Conservation (phyloP, 1,140 invertebrate genomes). For the Atta texana region DNA sequence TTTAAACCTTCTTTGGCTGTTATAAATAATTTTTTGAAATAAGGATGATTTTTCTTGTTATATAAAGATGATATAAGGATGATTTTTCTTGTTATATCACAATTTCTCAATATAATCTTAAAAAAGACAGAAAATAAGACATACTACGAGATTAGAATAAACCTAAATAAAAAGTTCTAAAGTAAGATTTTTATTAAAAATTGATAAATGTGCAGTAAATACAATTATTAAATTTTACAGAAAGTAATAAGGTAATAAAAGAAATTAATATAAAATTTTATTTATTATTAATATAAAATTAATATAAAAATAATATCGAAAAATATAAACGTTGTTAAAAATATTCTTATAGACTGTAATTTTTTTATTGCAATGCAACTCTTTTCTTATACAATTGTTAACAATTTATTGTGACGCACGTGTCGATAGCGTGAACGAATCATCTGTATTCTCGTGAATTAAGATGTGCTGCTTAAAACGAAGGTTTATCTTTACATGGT, state of each 20-base stretch:
- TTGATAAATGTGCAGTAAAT: background rate
- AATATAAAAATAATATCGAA: background rate
- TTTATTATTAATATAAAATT: background rate
- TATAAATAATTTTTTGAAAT: background rate
- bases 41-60: background rate
- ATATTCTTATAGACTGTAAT: background rate
- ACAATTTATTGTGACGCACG: background rate
- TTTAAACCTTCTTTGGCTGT: background rate
- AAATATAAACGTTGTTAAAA: constrained; percentile 2
- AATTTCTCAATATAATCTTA: background rate
- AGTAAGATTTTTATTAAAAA: constrained; percentile 10
- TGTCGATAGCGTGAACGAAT: constrained; percentile 31
- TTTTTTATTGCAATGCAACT: background rate
- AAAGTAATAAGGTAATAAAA: background rate
- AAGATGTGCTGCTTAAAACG: constrained; percentile 47
- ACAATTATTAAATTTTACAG: background rate
- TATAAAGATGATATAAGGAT: background rate
- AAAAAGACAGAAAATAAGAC: background rate
- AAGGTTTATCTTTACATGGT: constrained; percentile 73
- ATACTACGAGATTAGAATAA: background rate
- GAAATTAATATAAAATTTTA: background rate
- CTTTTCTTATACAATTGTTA: background rate
- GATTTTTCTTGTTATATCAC: background rate
- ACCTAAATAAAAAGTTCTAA: background rate
- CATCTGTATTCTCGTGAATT: constrained; percentile 54